Evolutionary conservation across 1,140 invertebrate genomes (phyloP), one percentile per base, ranked within the genome.

Genomic region (Riptortus pedestris): DNA sequence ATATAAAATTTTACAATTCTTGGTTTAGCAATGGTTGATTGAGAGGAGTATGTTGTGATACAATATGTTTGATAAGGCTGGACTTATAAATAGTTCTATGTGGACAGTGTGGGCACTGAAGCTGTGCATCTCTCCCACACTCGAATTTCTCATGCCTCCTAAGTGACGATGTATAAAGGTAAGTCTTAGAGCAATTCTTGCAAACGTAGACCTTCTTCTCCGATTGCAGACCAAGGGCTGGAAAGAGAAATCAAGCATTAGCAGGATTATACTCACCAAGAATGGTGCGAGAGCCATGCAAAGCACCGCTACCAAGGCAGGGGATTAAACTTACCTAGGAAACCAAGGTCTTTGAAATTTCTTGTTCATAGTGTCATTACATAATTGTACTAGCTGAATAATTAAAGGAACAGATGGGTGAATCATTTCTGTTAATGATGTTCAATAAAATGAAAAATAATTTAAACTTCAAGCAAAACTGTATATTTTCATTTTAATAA

Each of bases 111-210:
- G 87, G 86, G 66, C 88, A 91, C 22, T 86, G 82, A 73, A 90
- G 88, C 47, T 85, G 81, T 1, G 85, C 86, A 64, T 86, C 84
- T 72, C 89, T 88, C 16, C 88, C 88, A 73, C 89, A 91, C 73
- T 91, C 88, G 64, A 89, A 87, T 74, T 83, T 86, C 72, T 89
- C 85, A 75, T 91, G 89, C 7, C 87, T 79, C 0, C 85, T 78
- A 80, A 89, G 79, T 62, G 85, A 87, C 11, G 84, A 87, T 72
- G 87, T 87, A 85, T 86, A 87, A 68, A 85, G 78, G 72, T 90
- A 90, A 31, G 83, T 79, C 73, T 88, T 88, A 51, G 86, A 85
- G 74, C 87, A 90, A 70, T 86, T 85, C 45, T 85, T 76, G 70
- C 87, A 90, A 20, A 33, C 27, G 38, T 33, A 59, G 31, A 38